A percentile compares a stretch with the other conserved stretches of the same genome.
Evolutionary conservation across 2,113 vertebrate genomes (phyloP).

Genomic region (Guaruba guarouba): DNA sequence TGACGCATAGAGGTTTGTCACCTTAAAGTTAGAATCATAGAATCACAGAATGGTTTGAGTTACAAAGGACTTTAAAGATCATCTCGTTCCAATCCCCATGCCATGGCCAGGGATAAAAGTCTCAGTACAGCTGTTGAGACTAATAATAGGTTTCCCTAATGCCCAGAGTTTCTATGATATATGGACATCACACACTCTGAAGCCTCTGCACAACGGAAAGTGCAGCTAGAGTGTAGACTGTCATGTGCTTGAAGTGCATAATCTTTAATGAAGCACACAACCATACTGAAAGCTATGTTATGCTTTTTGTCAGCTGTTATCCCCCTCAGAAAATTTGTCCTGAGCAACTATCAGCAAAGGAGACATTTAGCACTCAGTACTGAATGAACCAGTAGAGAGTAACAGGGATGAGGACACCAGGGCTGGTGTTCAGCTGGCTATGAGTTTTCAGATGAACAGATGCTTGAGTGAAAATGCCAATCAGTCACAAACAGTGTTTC

Average conservation of each 20-base stretch:
- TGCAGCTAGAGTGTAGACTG: not conserved
- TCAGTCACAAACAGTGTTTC: not conserved
- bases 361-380: not conserved
- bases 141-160: not conserved
- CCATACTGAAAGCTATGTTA: not conserved
- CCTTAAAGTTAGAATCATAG: not conserved
- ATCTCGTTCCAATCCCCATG: not conserved
- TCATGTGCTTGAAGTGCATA: not conserved
- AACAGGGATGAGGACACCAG: not conserved
- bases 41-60: not conserved
- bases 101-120: not conserved
- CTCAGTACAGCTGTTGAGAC: not conserved
- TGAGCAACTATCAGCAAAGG: not conserved
- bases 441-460: not conserved
- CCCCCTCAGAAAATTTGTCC: conserved; percentile 11
- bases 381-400: not conserved
- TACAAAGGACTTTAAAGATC: not conserved
- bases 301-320: not conserved
- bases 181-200: not conserved
- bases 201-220: not conserved
- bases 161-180: not conserved
- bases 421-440: not conserved
- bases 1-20: rapidly evolving
- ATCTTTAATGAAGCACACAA: not conserved
- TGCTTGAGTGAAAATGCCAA: not conserved